Evolutionary conservation across 1,140 invertebrate genomes (phyloP), one percentile per base, ranked within the genome.

Genomic region (Heliconius melpomene): DNA sequence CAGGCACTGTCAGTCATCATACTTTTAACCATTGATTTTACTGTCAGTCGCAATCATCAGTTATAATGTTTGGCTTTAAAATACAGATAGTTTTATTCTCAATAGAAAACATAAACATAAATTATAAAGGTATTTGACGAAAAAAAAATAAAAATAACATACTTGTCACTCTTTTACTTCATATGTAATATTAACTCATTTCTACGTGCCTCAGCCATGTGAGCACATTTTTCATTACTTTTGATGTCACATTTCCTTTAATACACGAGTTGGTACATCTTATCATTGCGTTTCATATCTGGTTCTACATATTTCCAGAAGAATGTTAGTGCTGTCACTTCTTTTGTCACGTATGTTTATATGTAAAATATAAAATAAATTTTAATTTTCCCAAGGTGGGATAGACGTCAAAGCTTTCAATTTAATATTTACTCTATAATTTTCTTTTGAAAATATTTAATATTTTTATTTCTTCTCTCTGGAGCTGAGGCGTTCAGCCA

Each of bases 181-280:
- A 16, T 60, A 66, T 66, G 13, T 66, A 29, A 66, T 66, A 66
- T 66, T 66, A 66, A 29, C 60, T 66, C 26, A 66, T 66, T 66
- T 66, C 60, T 66, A 29, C 23, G 60, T 66, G 23, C 60, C 60
- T 66, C 11, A 2, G 29, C 26, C 60, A 66, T 29, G 23, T 66
- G 60, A 66, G 26, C 60, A 66, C 60, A 66, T 29, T 66, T 66
- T 66, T 66, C 60, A 66, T 66, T 66, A 66, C 60, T 66, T 66
- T 66, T 66, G 60, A 66, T 66, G 60, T 66, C 60, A 66, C 60
- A 66, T 66, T 66, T 66, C 60, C 60, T 66, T 66, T 66, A 66
- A 66, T 66, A 66, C 7, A 29, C 60, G 60, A 66, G 26, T 26
- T 23, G 23, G 60, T 66, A 66, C 60, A 66, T 66, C 23, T 66